Conservation (phyloP, 2,888 invertebrate species). For the Pomacea canaliculata region DNA sequence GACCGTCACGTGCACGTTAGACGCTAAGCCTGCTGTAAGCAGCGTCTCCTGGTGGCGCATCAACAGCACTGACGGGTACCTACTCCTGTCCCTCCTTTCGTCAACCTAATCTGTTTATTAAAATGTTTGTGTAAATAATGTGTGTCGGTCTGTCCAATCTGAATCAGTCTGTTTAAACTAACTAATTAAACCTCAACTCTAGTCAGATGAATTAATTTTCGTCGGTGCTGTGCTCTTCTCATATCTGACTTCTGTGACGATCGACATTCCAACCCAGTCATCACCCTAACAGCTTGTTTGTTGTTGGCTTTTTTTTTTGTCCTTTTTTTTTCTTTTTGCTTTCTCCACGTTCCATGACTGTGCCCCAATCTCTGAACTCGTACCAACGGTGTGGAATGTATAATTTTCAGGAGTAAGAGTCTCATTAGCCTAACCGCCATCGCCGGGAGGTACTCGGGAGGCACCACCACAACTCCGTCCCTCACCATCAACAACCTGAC, state of each 20-base stretch:
- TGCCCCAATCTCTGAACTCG: too few species aligned
- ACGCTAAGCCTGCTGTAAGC: slow-evolving; percentile 2
- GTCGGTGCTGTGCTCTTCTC: background rate
- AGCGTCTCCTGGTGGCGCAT: slow-evolving; percentile 14
- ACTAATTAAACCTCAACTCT: too few species aligned
- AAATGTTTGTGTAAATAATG: background rate
- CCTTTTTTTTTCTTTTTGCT: too few species aligned
- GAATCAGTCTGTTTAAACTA: too few species aligned
- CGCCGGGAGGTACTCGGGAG: slow-evolving; percentile 3
- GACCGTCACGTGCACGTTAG: slow-evolving; percentile 6
- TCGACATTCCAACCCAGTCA: background rate
- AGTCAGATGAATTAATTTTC: too few species aligned
- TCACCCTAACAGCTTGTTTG: too few species aligned
- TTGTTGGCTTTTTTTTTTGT: too few species aligned
- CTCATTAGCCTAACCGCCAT: background rate
- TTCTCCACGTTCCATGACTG: background rate
- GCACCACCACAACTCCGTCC: slow-evolving; percentile 5
- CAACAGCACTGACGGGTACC: background rate
- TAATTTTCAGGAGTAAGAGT: slow-evolving; percentile 2
- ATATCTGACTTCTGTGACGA: background rate
- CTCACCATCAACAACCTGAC: slow-evolving; percentile 10
- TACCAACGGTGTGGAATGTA: too few species aligned
- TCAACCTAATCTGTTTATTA: too few species aligned
- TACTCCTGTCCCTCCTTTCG: too few species aligned
- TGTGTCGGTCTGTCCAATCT: too few species aligned